phyloP scores from a whole-genome alignment of 2,888 invertebrate species.

The Thera obeliscata region DNA sequence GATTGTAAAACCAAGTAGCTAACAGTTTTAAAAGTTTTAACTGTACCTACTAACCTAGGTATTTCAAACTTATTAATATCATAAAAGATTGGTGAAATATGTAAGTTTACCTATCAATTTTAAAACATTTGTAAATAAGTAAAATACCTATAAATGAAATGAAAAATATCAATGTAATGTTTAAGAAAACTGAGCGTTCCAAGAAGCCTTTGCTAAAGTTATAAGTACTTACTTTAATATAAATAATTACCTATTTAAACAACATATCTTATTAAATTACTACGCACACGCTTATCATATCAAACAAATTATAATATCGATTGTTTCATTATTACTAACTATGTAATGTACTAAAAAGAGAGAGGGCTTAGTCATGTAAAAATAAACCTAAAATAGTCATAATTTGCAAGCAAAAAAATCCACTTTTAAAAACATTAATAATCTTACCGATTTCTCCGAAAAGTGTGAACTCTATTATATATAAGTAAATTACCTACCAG shows the following conservation, averaged over 20 bases:
- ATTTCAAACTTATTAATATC: not conserved
- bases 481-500: not conserved
- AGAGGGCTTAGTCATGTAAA: not conserved
- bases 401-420: not conserved
- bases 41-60: not conserved
- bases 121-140: not conserved
- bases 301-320: constrained; percentile 6
- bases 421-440: not conserved
- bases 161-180: not conserved
- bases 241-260: constrained; percentile 5
- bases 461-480: constrained; percentile 2
- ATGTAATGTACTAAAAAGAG: not conserved
- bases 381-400: not conserved
- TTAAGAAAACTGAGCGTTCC: constrained; percentile 14
- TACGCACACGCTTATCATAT: constrained; percentile 28
- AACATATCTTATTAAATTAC: constrained; percentile 18
- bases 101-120: too few species aligned
- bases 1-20: not conserved
- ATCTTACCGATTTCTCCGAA: constrained; percentile 6
- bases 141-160: not conserved
- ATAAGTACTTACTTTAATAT: not conserved
- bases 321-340: not conserved
- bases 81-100: too few species aligned
- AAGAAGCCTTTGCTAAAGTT: constrained; percentile 11
- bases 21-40: not conserved